Evolutionary conservation across 23 tunicate genomes (phyloP).

Genomic region (Ciona savignyi): DNA sequence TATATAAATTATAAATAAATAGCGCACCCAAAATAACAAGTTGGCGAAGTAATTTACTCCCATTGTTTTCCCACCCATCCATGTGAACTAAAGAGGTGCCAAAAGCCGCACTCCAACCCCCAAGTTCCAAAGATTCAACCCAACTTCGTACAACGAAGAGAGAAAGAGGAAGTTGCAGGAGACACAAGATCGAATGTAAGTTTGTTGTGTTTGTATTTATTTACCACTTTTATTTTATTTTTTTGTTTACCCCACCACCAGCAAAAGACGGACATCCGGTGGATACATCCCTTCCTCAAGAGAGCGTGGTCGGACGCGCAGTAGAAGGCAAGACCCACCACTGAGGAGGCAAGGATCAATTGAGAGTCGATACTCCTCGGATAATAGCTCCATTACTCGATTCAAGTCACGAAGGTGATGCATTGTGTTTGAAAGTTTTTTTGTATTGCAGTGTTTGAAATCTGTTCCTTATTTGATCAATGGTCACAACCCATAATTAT

Average conservation of each 20-base stretch:
- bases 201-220: not conserved
- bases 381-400: constrained; percentile 68
- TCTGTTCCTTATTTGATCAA: too few relatives aligned
- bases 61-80: too few relatives aligned
- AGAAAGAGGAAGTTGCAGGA: constrained; percentile 57
- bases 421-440: too few relatives aligned
- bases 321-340: constrained; percentile 14
- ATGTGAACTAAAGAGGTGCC: too few relatives aligned
- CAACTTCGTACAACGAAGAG: constrained; percentile 77
- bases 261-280: constrained; percentile 46
- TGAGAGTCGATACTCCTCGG: constrained; percentile 82
- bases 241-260: not conserved
- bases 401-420: constrained; percentile 8
- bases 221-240: not conserved
- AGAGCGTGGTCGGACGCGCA: constrained; percentile 43
- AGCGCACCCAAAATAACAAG: too few relatives aligned
- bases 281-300: constrained; percentile 48
- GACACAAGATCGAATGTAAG: constrained; percentile 67
- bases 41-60: too few relatives aligned
- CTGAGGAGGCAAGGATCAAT: constrained; percentile 47
- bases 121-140: constrained; percentile 48
- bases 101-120: constrained; percentile 83
- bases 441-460: too few relatives aligned
- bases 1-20: too few relatives aligned
- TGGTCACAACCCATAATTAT: too few relatives aligned